Evolutionary conservation across 2,888 invertebrate genomes (phyloP).

Genomic region (Drosophila anomalata): DNA sequence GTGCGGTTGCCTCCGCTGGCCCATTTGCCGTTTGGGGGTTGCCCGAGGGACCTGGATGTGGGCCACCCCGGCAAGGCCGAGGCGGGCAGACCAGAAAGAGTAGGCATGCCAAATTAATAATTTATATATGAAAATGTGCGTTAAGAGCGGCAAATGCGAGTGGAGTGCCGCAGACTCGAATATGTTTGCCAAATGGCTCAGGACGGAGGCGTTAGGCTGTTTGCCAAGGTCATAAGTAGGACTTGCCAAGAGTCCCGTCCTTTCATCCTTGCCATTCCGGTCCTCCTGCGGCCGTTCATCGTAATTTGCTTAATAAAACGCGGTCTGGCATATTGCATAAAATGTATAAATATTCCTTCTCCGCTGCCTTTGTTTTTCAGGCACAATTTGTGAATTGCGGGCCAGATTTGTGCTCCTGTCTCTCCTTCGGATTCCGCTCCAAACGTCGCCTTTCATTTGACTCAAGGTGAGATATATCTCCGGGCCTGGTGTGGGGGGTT

Average conservation of each 20-base stretch:
- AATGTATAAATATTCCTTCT: slow-evolving; percentile 64
- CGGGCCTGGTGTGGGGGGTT: slow-evolving; percentile 11
- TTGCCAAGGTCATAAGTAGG: slow-evolving; percentile 80
- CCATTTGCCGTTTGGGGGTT: slow-evolving; percentile 32
- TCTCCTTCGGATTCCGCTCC: slow-evolving; percentile 20
- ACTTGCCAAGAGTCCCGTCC: slow-evolving; percentile 61
- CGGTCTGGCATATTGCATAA: slow-evolving; percentile 79
- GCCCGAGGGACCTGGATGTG: slow-evolving; percentile 2
- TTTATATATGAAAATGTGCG: slow-evolving; percentile 83
- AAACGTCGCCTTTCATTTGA: slow-evolving; percentile 72
- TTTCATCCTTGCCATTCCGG: slow-evolving; percentile 11
- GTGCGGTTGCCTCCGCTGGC: slow-evolving; percentile 16
- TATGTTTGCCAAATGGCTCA: slow-evolving; percentile 79
- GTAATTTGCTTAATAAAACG: slow-evolving; percentile 79
- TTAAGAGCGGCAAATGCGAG: slow-evolving; percentile 72
- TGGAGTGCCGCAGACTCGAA: slow-evolving; percentile 45
- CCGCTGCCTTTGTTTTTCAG: slow-evolving; percentile 38
- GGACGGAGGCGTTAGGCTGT: slow-evolving; percentile 67
- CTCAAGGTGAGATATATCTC: slow-evolving; percentile 54
- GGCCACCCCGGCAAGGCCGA: background rate
- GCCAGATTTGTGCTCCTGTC: slow-evolving; percentile 69
- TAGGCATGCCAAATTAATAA: slow-evolving; percentile 80
- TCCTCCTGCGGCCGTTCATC: slow-evolving; percentile 52
- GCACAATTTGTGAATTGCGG: slow-evolving; percentile 83
- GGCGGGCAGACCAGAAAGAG: slow-evolving; percentile 13